Conservation (phyloP, 2,113 vertebrate genomes). For the Glareola pratincola region DNA sequence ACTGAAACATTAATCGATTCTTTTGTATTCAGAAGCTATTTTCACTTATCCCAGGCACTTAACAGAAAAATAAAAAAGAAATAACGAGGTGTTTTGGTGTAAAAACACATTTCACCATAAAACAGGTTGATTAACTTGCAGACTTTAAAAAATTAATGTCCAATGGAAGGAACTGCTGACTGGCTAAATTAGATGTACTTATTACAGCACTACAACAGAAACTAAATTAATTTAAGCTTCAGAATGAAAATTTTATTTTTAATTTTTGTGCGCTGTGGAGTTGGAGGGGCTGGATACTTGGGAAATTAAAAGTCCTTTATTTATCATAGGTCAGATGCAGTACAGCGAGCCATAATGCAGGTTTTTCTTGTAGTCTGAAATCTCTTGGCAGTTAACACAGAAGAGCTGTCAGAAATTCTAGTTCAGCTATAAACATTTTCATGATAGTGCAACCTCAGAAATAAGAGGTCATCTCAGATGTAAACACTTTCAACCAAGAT, state of each 20-base stretch:
- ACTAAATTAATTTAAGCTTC: constrained; percentile 45
- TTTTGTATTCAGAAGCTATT: constrained; percentile 47
- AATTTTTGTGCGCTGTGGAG: constrained; percentile 30
- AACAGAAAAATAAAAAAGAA: constrained; percentile 61
- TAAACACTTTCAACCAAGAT: background rate
- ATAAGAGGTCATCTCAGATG: background rate
- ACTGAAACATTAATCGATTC: constrained; percentile 51
- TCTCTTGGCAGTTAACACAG: background rate
- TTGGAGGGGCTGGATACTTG: background rate
- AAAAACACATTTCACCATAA: constrained; percentile 57
- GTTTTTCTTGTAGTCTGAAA: background rate
- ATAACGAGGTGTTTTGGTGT: constrained; percentile 52
- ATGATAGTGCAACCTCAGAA: background rate
- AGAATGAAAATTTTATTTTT: constrained; percentile 47
- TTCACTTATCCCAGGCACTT: constrained; percentile 49
- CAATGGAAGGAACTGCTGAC: constrained; percentile 56
- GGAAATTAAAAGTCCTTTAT: constrained; percentile 45
- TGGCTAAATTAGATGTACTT: constrained; percentile 54
- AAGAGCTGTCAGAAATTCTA: background rate
- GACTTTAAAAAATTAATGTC: constrained; percentile 62
- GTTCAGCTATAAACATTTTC: background rate
- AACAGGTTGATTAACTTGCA: constrained; percentile 58
- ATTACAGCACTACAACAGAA: constrained; percentile 31
- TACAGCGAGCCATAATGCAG: background rate
- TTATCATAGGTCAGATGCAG: background rate